Evolutionary conservation across 2,797 vertebrate genomes (phyloP).

Genomic region (Choloepus didactylus): DNA sequence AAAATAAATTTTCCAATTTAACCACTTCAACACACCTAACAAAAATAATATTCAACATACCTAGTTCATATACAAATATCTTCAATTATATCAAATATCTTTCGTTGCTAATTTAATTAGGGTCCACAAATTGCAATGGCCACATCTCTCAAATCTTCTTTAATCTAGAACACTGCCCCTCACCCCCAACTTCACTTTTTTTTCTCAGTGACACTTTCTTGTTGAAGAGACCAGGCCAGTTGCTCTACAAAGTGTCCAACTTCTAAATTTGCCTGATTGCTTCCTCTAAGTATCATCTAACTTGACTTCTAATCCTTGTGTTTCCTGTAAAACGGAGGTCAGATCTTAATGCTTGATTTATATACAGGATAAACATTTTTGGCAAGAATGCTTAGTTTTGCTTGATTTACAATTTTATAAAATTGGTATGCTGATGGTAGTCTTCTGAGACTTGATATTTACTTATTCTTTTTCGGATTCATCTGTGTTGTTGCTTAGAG

Average conservation of each 20-base stretch:
- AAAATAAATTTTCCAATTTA: not conserved
- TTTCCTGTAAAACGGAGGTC: not conserved
- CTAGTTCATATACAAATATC: not conserved
- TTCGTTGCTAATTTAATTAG: not conserved
- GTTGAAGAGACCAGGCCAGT: not conserved
- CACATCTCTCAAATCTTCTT: not conserved
- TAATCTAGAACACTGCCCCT: not conserved
- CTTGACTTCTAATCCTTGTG: not conserved
- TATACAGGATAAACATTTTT: conserved; percentile 2
- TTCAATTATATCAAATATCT: not conserved
- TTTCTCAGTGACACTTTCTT: not conserved
- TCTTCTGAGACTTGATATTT: not conserved
- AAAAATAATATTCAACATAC: conserved; percentile 1
- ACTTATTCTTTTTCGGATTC: not conserved
- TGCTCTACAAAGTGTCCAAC: not conserved
- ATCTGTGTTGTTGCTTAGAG: not conserved
- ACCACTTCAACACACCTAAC: not conserved
- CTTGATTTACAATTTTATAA: not conserved
- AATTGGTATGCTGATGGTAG: not conserved
- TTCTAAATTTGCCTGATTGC: not conserved
- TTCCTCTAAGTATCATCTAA: not conserved
- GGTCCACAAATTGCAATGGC: not conserved
- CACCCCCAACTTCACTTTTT: not conserved
- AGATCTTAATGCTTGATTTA: not conserved
- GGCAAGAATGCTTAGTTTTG: not conserved